Conservation (phyloP, 2,888 invertebrate genomes). For the Siphonodentalium dalli region DNA sequence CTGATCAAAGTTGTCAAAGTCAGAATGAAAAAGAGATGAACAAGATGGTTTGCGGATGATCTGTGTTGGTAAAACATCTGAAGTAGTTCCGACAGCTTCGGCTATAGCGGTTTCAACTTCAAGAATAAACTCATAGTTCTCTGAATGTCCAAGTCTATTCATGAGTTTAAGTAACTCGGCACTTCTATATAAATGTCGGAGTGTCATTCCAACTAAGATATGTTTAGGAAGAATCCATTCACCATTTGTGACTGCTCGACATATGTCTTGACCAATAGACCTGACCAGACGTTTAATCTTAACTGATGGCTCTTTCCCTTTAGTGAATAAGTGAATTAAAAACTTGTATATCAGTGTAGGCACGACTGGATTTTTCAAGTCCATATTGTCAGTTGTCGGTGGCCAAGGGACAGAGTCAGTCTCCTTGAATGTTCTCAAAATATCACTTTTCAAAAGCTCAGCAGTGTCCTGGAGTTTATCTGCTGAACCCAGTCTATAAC, state of each 20-base stretch:
- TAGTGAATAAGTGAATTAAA: constrained; percentile 11
- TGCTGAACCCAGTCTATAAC: neutral
- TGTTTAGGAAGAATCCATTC: constrained; percentile 27
- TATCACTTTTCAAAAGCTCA: constrained; percentile 1
- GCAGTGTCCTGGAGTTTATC: constrained; percentile 7
- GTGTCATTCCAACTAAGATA: constrained; percentile 23
- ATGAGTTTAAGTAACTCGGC: constrained; percentile 16
- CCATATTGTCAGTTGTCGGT: constrained; percentile 12
- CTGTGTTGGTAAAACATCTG: constrained; percentile 27
- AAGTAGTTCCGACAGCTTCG: constrained; percentile 25
- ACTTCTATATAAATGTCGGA: constrained; percentile 25
- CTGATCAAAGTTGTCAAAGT: constrained; percentile 39
- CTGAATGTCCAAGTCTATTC: constrained; percentile 28
- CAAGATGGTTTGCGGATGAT: constrained; percentile 25
- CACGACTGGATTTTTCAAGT: neutral
- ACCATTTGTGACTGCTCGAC: constrained; percentile 28
- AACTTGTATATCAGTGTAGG: constrained; percentile 4
- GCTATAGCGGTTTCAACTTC: constrained; percentile 31
- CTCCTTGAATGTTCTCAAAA: constrained; percentile 11
- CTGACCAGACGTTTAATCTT: constrained; percentile 9
- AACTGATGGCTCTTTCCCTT: neutral
- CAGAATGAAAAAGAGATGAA: constrained; percentile 34
- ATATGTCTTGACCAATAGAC: constrained; percentile 30
- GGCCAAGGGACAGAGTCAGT: constrained; percentile 9
- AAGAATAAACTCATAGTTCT: constrained; percentile 25